Evolutionary conservation across 2,888 invertebrate genomes (phyloP), one percentile per base, ranked within the genome.

Genomic region (Diarsia brunnea): DNA sequence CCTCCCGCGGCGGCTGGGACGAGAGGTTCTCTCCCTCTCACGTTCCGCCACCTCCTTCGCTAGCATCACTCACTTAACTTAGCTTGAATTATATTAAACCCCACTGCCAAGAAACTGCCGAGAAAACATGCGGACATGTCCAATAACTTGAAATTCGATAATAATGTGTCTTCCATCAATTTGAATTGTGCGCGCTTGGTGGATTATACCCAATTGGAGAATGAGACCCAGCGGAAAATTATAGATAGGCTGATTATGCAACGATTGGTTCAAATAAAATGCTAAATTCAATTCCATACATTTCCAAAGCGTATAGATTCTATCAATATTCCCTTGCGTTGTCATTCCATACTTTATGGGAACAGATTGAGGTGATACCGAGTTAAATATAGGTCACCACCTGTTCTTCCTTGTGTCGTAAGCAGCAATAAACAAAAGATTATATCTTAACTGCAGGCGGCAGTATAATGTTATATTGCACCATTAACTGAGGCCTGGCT

Each of bases 401-500:
- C 81, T 81, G 81, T 67, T 79, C 80, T 84, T 69, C 84, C 71
- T 61, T 47, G 16, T 78, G 68, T 65, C 47, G 64, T 65, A 78
- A 81, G 55, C 55, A 19, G 73, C 51, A 63, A 70, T 80, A 78
- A 80, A 80, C 43, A 69, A 45, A 53, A 69, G 73, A 79, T 84
- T 45, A 72, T 84, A 72, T 84, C 84, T 71, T 63, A 49, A 77
- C 61, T 47, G 63, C 49, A 55, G 64, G 38, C 78, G 78, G 67
- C 16, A 69, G 84, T 80, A 80, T 78, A 80, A 82, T 77, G 47
- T 77, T 79, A 79, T 79, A 79, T 79, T 65, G 58, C 82, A 69
- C 64, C 68, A 69, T 79, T 60, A 77, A 76, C 49, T 24, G 60
- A 16, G 45, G 51, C 68, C 43, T 12, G 53, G 47, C 60, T 64